Conservation (phyloP, 2,797 vertebrate species). For the Sebastiscus albofasciatus region DNA sequence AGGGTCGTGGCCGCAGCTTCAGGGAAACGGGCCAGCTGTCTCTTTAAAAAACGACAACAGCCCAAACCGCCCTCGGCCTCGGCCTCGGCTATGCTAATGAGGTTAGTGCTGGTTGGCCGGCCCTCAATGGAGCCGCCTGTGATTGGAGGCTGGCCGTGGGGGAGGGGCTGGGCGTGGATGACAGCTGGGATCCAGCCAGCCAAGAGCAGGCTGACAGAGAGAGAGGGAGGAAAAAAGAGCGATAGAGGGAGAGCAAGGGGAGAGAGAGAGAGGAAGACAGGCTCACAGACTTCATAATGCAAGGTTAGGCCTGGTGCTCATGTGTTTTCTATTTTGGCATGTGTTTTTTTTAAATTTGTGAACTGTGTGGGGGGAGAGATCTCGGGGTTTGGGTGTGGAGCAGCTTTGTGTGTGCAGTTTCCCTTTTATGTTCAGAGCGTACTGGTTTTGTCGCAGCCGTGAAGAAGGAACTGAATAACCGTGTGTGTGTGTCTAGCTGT, state of each 20-base stretch:
- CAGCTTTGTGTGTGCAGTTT: slow-evolving; percentile 54
- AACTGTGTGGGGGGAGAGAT: slow-evolving; percentile 56
- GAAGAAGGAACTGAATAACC: slow-evolving; percentile 78
- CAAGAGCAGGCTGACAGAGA: slow-evolving; percentile 83
- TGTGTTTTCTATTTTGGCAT: slow-evolving; percentile 74
- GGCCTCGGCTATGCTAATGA: slow-evolving; percentile 81
- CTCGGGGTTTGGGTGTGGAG: slow-evolving; percentile 73
- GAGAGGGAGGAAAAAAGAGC: slow-evolving; percentile 72
- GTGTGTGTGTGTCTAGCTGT: slow-evolving; percentile 67
- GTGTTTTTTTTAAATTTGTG: slow-evolving; percentile 62
- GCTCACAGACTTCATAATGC: slow-evolving; percentile 86
- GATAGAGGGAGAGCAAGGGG: slow-evolving; percentile 73
- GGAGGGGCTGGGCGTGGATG: slow-evolving; percentile 85
- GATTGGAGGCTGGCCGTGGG: slow-evolving; percentile 78
- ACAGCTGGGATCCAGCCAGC: slow-evolving; percentile 87
- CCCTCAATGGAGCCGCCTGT: slow-evolving; percentile 57
- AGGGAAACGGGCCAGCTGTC: slow-evolving; percentile 82
- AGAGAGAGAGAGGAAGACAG: slow-evolving; percentile 81
- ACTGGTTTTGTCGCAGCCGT: slow-evolving; percentile 67
- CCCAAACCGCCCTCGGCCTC: slow-evolving; percentile 69
- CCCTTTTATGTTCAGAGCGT: slow-evolving; percentile 64
- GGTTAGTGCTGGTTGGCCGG: slow-evolving; percentile 84
- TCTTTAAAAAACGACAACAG: slow-evolving; percentile 87
- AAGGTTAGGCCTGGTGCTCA: slow-evolving; percentile 83
- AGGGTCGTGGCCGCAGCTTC: slow-evolving; percentile 72